Conservation (phyloP, 1,140 invertebrate genomes). For the Geopemphigus sp. region DNA sequence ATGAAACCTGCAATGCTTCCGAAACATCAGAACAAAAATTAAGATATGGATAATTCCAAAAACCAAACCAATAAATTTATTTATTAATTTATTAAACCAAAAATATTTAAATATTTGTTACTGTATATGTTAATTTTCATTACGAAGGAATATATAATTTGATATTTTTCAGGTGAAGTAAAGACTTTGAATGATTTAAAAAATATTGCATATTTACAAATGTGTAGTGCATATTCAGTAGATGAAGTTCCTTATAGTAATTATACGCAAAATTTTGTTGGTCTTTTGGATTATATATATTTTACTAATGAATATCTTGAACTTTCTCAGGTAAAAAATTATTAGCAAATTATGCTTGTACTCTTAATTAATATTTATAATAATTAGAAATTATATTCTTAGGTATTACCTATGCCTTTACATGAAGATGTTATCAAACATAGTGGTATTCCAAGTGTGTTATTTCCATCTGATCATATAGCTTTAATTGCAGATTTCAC, state of each 20-base stretch:
- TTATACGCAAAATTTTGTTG: conserved; percentile 14
- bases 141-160: no score
- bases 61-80: no score
- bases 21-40: no score
- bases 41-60: no score
- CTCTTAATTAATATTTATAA: not conserved
- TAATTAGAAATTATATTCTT: conserved; percentile 52
- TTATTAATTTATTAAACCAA: no score
- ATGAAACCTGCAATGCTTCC: no score
- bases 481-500: conserved; percentile 77
- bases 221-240: conserved; percentile 5
- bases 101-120: no score
- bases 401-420: conserved; percentile 75
- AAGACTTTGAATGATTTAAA: conserved; percentile 5
- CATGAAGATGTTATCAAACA: conserved; percentile 70
- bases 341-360: not conserved
- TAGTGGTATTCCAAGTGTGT: conserved; percentile 76
- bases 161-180: not conserved
- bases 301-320: conserved; percentile 21
- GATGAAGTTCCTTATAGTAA: conserved; percentile 7
- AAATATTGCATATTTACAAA: not conserved
- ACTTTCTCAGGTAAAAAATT: not conserved
- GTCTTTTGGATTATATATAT: conserved; percentile 39
- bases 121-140: no score
- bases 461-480: conserved; percentile 91